Conservation (phyloP, 2,113 vertebrate species). For the Gorsachius goisagi region DNA sequence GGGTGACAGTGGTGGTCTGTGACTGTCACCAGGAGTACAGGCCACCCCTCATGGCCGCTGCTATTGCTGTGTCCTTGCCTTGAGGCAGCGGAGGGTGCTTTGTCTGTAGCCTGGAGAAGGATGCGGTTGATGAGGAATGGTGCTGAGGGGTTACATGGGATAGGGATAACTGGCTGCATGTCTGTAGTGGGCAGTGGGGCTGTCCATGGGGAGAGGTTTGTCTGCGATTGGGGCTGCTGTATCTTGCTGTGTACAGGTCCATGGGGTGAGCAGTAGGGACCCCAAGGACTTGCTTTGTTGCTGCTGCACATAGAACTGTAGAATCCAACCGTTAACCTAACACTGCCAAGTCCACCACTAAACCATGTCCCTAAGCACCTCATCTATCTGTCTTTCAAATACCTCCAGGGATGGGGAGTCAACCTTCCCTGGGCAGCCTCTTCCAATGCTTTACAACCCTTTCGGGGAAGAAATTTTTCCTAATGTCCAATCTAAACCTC, state of each 20-base stretch:
- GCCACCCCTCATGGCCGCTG: neutral
- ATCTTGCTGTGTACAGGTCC: neutral
- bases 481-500: too few species aligned
- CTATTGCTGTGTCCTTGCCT: neutral
- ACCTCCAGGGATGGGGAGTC: too few species aligned
- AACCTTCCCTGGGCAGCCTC: too few species aligned
- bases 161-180: too few species aligned
- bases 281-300: neutral
- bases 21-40: neutral
- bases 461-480: too few species aligned
- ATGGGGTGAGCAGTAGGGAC: neutral
- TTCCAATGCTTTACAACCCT: too few species aligned
- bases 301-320: neutral
- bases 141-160: neutral
- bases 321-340: too few species aligned
- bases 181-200: fast-evolving
- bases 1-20: neutral
- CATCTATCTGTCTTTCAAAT: too few species aligned
- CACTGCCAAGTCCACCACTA: too few species aligned
- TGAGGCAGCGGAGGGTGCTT: neutral
- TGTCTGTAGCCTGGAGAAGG: fast-evolving
- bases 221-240: neutral
- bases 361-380: too few species aligned
- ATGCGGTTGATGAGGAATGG: neutral
- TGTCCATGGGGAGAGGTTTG: fast-evolving